Evolutionary conservation across 37 sponge, comb jelly and placozoan species (phyloP), one percentile per base, ranked within the genome.

Genomic region (Chondrilla cf. caribensis): DNA sequence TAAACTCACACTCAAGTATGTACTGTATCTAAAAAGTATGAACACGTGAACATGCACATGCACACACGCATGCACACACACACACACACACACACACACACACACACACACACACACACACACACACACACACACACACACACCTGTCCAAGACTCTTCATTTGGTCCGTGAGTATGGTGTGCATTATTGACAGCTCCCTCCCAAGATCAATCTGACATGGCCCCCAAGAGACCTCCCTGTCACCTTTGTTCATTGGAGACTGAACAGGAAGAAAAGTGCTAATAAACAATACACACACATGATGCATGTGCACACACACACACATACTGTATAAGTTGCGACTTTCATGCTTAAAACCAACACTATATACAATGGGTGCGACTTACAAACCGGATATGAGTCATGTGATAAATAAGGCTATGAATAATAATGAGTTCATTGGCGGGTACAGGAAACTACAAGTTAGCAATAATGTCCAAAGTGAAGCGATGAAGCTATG

Each of bases 131-230:
- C 51, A 11, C 51, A 47, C 51, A 47, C 51, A 47, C 54, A 51
- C 39, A 58, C 60, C 58, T 28, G 38, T 54, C 76, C 76, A 38
- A 73, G 76, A 41, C 40, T 73, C 58, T 76, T 84, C 40, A 91
- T 71, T 31, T 84, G 90, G 11, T 55, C 76, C 31, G 85, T 54
- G 76, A 93, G 90, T 3, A 82, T 87, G 33, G 38, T 31, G 83
- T 90, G 91, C 91, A 93, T 90, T 59, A 93, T 82, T n/a, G 94
- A 89, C 3, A 88, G 72, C 77, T 93, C 94, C 25, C 88, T 39
- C 1, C 91, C 94, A 1, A 90, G 82, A 80, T 93, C 94, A 32
- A 93, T 85, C 32, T 87, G 77, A 70, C 66, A 55, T 0, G 86
- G 89, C 7, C 65, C 84, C 87, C 89, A 89, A 25, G 38, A 42